phyloP scores from a whole-genome alignment of 2,888 invertebrate genomes.

The Chymomyza procnemis region DNA sequence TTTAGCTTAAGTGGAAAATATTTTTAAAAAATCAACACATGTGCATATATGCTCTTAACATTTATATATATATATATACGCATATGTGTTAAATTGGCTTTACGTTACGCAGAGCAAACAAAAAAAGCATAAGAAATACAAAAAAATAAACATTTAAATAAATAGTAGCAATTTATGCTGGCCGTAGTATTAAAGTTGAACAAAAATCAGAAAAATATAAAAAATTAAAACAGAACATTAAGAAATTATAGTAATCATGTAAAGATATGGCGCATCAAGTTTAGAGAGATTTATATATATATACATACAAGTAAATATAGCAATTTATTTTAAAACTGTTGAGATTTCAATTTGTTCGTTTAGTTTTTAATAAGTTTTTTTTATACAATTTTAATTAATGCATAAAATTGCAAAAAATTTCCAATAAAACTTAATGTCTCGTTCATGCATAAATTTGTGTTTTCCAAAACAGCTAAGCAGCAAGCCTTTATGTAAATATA shows the following conservation, averaged over 20 bases:
- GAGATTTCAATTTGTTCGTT: conserved; percentile 52
- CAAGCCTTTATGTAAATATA: background rate
- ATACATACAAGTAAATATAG: conserved; percentile 44
- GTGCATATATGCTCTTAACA: background rate
- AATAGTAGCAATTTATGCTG: conserved; percentile 13
- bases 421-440: too few relatives aligned
- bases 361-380: conserved; percentile 32
- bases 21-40: conserved; percentile 32
- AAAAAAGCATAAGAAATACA: too few relatives aligned
- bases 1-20: conserved; percentile 44
- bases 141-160: background rate
- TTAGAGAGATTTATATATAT: conserved; percentile 10
- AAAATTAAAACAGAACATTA: conserved; percentile 9
- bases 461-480: background rate
- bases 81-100: conserved; percentile 15
- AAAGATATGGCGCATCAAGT: background rate
- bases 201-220: conserved; percentile 1
- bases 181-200: conserved; percentile 39
- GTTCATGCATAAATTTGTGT: background rate
- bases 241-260: background rate
- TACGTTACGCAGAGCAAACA: conserved; percentile 9
- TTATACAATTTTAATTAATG: conserved; percentile 30
- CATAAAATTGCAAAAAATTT: too few relatives aligned
- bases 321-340: conserved; percentile 35
- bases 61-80: conserved; percentile 4